These are phyloP conservation scores for Antidorcas marsupialis DNA, from an alignment of 2,113 vertebrate species.

Conservation along the genomic window DNA sequence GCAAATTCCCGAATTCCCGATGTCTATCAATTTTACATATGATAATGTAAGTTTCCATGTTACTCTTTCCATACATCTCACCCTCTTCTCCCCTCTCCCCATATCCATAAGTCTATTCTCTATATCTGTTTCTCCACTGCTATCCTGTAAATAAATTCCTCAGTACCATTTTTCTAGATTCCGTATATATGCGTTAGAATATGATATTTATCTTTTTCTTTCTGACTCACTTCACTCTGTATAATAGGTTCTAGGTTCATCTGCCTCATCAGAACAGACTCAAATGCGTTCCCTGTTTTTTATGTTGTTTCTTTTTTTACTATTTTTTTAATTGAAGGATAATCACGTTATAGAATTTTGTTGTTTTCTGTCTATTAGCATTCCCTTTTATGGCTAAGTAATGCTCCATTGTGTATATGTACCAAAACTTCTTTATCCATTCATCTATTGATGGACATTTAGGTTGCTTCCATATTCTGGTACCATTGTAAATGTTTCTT, in stretches of 20 bases:
- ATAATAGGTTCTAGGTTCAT: background rate
- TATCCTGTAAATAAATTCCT: background rate
- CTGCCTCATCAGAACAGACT: background rate
- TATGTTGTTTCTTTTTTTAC: background rate
- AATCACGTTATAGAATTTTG: background rate
- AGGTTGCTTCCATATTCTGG: background rate
- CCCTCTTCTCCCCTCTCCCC: background rate
- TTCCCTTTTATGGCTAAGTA: background rate
- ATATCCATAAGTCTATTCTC: background rate
- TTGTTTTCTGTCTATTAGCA: background rate
- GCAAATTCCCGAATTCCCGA: background rate
- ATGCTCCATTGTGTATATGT: background rate
- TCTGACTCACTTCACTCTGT: background rate
- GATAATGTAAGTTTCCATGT: background rate
- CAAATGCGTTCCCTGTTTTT: background rate
- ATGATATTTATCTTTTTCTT: background rate
- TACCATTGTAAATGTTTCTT: background rate
- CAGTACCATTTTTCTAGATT: background rate
- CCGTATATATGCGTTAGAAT: background rate
- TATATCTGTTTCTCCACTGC: background rate
- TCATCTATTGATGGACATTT: background rate
- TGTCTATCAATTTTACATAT: background rate
- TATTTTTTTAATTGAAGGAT: background rate
- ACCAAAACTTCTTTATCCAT: background rate
- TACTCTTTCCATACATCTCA: background rate